Conservation (phyloP, 2,888 invertebrate species). For the Meloe dianella region DNA sequence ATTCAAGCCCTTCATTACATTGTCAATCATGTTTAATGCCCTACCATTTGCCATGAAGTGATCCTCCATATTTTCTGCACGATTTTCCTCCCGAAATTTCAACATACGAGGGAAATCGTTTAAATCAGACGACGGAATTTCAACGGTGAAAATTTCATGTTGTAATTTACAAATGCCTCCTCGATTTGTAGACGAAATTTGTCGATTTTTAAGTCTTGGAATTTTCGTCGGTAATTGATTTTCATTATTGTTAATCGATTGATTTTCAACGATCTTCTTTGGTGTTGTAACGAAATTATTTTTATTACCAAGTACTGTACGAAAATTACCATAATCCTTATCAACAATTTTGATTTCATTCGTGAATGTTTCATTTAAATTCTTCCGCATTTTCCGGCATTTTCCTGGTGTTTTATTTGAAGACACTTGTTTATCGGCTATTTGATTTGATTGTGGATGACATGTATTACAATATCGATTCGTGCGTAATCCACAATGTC, state of each 20-base stretch:
- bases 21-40: constrained; percentile 1
- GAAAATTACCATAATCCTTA: background rate
- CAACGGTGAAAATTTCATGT: background rate
- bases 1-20: constrained; percentile 3
- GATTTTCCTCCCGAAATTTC: background rate
- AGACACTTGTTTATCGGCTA: background rate
- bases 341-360: background rate
- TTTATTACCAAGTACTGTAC: background rate
- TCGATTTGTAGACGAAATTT: background rate
- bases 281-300: background rate
- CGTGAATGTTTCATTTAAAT: background rate
- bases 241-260: background rate
- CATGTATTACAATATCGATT: constrained; percentile 3
- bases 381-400: background rate
- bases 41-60: constrained; percentile 1
- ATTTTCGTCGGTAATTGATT: background rate
- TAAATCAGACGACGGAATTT: background rate
- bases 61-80: background rate
- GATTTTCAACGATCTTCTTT: background rate
- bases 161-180: background rate
- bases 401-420: background rate
- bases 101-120: background rate
- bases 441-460: background rate
- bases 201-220: background rate
- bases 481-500: background rate